Base-by-base conservation (phyloP, 2,797 vertebrate species). In the Diglossa cyanea region DNA sequence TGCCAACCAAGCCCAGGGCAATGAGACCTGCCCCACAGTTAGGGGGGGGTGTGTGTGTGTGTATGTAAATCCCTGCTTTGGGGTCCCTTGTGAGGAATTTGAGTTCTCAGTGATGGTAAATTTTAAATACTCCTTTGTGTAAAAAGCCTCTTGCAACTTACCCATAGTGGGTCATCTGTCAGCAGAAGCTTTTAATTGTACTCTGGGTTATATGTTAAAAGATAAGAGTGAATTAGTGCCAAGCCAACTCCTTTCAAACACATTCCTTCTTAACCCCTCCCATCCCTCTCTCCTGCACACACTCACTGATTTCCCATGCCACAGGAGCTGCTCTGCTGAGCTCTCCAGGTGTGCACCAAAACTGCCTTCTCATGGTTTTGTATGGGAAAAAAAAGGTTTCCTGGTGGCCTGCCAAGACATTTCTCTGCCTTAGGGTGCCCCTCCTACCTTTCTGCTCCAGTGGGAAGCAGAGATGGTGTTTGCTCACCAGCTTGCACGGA, bases 111-210 rank as follows among this genome's bases (percentile, higher is more conserved):
- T 3, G 10, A 61, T 67, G 50, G 68, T 50, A 86, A 81, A 86
- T 80, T 65, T 83, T 74, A 84, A 88, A 84, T 58, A 62, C 13
- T 75, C 47, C 51, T 62, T 68, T 77, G 72, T 83, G 50, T 68
- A 72, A 95, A 88, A 94, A 75, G 47, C 70, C 24, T 90, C 82
- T 90, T 95, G 72, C 21, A 82, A 67, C 30, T 55, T 86, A 73
- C 47, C 47, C 58, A 1, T 66, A 93, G 62, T 39, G 62, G 72
- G 79, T 90, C 76, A 87, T 92, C 24, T 86, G 76, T 90, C 88
- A 95, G 62, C 44, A 68, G 70, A 88, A 60, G 42, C 58, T 73
- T 68, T 93, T 91, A 92, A 89, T 95, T 92, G 86, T 86, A 55
- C 68, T 74, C 39, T 3, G 1, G 10, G 48, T 66, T 94, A 88